Evolutionary conservation across 2,113 vertebrate genomes (phyloP), one percentile per base, ranked within the genome.

Genomic region (Colius striatus): DNA sequence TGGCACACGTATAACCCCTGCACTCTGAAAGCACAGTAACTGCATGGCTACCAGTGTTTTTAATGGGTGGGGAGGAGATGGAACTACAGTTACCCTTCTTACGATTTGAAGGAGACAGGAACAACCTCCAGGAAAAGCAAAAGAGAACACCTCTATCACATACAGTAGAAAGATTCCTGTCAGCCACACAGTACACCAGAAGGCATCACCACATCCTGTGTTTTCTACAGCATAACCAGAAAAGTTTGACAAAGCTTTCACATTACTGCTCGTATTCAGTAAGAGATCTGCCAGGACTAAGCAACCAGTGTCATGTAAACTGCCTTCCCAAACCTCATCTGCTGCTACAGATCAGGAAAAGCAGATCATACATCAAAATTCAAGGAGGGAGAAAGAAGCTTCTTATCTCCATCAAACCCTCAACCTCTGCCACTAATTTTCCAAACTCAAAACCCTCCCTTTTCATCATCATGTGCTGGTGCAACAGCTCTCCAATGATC

Each of bases 131-230:
- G 62, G 18, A 85, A 77, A 68, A 88, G 36, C 50, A 76, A 32
- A 11, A 41, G 47, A 79, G n/a, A 73, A 12, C 30, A 73, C 19
- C 10, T 78, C 30, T 91, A 5, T 43, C 30, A 61, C 0, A 0
- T 23, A 32, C 3, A 45, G 16, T 22, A n/a, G 27, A 70, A 73
- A 89, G 36, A 23, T 29, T 81, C 50, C 65, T 75, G n/a, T 54
- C 34, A 87, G 67, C n/a, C 17, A 26, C 45, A 36, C 5, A 23
- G 34, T 25, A 60, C 13, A 30, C 14, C 47, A 84, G 67, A 68
- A 91, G 36, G n/a, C 36, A 73, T 48, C 48, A 34, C 1, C 63
- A 51, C 21, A 77, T 30, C 51, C 51, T 18, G 2, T 0, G 0
- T n/a, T 54, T 87, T 43, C 54, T 80, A 41, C 21, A 55, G 20